These are phyloP conservation scores for Sitta europaea DNA, from an alignment of 2,113 vertebrate species.

Conservation along the genomic window DNA sequence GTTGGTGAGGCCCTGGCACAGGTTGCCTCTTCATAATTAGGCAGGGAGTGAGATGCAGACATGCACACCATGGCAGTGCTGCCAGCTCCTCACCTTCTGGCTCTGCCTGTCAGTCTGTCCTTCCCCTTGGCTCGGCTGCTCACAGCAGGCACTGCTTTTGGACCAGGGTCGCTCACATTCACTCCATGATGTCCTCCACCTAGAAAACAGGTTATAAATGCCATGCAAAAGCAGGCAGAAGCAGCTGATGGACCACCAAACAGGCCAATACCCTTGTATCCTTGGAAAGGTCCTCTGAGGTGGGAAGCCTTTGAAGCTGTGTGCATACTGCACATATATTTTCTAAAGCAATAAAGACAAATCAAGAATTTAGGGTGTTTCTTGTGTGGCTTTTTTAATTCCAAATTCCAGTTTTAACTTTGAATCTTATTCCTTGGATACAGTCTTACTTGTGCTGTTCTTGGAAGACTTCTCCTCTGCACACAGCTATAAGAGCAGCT, in stretches of 20 bases:
- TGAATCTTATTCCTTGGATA: not conserved
- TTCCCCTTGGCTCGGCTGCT: slow-evolving; percentile 90
- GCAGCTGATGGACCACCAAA: not conserved
- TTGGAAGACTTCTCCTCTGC: not conserved
- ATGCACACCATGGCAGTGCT: accelerated
- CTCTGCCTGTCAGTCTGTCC: slow-evolving; percentile 93
- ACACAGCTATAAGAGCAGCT: not conserved
- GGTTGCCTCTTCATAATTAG: not conserved
- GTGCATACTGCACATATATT: accelerated
- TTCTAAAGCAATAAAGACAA: not conserved
- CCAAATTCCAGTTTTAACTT: not conserved
- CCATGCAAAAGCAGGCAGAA: not conserved
- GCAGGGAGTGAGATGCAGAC: not conserved
- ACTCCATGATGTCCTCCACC: slow-evolving; percentile 74
- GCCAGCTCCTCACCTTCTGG: slow-evolving; percentile 81
- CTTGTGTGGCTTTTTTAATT: not conserved
- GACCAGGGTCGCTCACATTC: slow-evolving; percentile 64
- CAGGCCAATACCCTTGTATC: not conserved
- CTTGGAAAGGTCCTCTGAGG: not conserved
- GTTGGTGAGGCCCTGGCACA: not conserved
- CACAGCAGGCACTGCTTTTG: slow-evolving; percentile 69
- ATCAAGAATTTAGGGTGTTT: not conserved
- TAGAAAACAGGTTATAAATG: slow-evolving; percentile 54
- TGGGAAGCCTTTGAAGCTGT: not conserved
- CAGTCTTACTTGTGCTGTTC: not conserved